These are phyloP conservation scores for Congeria kusceri DNA, from an alignment of 2,888 invertebrate species.

Conservation along the genomic window DNA sequence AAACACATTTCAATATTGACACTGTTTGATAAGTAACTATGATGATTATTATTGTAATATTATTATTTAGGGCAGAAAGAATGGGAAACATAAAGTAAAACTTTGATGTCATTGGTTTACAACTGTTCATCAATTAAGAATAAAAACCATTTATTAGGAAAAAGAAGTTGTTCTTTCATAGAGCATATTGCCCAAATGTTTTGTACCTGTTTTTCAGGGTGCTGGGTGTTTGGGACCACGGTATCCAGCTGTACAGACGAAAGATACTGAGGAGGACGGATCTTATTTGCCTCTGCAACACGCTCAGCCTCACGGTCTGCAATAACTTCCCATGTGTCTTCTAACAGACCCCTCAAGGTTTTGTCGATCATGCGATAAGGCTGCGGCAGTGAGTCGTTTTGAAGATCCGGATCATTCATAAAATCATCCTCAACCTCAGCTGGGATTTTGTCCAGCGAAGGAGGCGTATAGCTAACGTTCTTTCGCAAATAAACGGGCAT, in stretches of 20 bases:
- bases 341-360: conserved; percentile 76
- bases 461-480: conserved; percentile 79
- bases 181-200: neutral
- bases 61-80: too few species aligned
- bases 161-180: too few species aligned
- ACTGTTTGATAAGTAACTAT: too few species aligned
- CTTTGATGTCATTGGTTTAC: too few species aligned
- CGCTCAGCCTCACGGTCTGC: conserved; percentile 73
- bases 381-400: conserved; percentile 81
- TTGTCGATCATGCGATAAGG: conserved; percentile 84
- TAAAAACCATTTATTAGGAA: too few species aligned
- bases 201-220: conserved; percentile 56
- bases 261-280: conserved; percentile 78
- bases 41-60: too few species aligned
- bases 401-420: conserved; percentile 81
- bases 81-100: too few species aligned
- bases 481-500: conserved; percentile 82
- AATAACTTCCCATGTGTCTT: conserved; percentile 80
- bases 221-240: conserved; percentile 50
- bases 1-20: too few species aligned
- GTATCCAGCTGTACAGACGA: conserved; percentile 71
- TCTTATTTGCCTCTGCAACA: conserved; percentile 73
- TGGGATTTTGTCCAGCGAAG: conserved; percentile 77
- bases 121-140: too few species aligned
- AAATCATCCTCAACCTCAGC: conserved; percentile 81